Evolutionary conservation across 2,888 invertebrate species (phyloP).

Genomic region (Drosophila macrospina): DNA sequence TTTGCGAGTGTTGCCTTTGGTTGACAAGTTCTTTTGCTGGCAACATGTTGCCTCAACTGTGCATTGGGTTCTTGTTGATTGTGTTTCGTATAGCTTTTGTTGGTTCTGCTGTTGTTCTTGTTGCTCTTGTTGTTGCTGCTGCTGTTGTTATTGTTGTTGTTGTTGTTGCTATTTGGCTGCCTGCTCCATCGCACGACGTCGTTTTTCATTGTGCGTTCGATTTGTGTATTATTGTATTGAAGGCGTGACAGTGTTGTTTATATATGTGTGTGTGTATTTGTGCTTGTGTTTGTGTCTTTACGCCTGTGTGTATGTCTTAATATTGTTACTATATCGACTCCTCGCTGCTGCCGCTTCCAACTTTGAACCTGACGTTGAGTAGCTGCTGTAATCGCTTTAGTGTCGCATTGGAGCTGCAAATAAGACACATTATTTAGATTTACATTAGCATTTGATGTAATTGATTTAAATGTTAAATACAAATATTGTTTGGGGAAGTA

Average conservation of each 20-base stretch:
- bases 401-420: conserved; percentile 48
- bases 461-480: conserved; percentile 7
- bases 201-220: conserved; percentile 84
- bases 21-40: conserved; percentile 50
- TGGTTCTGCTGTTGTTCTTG: conserved; percentile 27
- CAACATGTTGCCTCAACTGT: conserved; percentile 59
- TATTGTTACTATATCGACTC: conserved; percentile 21
- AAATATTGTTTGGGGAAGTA: background rate
- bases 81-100: conserved; percentile 30
- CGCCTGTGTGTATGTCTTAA: conserved; percentile 2
- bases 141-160: conserved; percentile 31
- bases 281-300: conserved; percentile 4
- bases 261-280: background rate
- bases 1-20: conserved; percentile 27
- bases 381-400: conserved; percentile 41
- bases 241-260: conserved; percentile 28
- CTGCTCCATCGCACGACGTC: conserved; percentile 85
- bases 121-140: conserved; percentile 22
- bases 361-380: conserved; percentile 40
- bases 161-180: conserved; percentile 59
- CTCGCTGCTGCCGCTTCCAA: conserved; percentile 15
- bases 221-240: conserved; percentile 51
- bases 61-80: conserved; percentile 26
- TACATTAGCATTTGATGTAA: conserved; percentile 30
- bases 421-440: conserved; percentile 40